Evolutionary conservation across 2,113 vertebrate species (phyloP).

Genomic region (Shinisaurus crocodilurus): DNA sequence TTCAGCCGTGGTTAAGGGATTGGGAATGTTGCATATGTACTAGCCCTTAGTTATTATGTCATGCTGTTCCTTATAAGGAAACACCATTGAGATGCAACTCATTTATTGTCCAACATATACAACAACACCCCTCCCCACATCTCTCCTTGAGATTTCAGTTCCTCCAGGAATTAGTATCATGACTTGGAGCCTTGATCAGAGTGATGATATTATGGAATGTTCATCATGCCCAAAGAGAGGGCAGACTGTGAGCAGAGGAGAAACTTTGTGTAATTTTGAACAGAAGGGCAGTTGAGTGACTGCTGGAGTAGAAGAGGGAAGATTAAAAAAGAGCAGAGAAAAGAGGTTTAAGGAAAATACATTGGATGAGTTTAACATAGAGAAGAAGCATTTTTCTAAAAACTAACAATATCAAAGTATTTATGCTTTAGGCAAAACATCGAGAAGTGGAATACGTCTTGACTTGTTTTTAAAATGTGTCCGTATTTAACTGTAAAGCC

Average conservation of each 20-base stretch:
- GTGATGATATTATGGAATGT: not conserved
- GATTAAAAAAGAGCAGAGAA: too few species aligned
- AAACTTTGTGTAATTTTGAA: too few species aligned
- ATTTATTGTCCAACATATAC: not conserved
- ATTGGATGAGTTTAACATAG: not conserved
- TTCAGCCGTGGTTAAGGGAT: too few species aligned
- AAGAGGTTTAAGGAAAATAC: not conserved
- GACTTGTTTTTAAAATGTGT: not conserved
- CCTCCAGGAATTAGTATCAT: not conserved
- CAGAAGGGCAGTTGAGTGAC: too few species aligned
- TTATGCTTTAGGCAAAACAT: not conserved
- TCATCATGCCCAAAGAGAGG: not conserved
- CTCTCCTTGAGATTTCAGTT: not conserved
- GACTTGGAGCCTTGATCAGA: not conserved
- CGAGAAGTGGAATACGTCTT: not conserved
- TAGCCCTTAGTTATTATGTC: too few species aligned
- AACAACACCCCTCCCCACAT: not conserved
- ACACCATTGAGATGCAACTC: not conserved
- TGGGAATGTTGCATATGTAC: too few species aligned
- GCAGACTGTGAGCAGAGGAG: not conserved
- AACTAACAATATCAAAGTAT: not conserved
- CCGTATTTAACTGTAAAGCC: not conserved
- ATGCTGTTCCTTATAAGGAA: not conserved
- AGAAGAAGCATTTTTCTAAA: not conserved
- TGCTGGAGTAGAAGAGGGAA: too few species aligned